Percentiles rank a stretch among this genome's conserved stretches.
These are phyloP conservation scores for Vanessa cardui DNA, from an alignment of 2,888 invertebrate genomes.

Conservation along the genomic window DNA sequence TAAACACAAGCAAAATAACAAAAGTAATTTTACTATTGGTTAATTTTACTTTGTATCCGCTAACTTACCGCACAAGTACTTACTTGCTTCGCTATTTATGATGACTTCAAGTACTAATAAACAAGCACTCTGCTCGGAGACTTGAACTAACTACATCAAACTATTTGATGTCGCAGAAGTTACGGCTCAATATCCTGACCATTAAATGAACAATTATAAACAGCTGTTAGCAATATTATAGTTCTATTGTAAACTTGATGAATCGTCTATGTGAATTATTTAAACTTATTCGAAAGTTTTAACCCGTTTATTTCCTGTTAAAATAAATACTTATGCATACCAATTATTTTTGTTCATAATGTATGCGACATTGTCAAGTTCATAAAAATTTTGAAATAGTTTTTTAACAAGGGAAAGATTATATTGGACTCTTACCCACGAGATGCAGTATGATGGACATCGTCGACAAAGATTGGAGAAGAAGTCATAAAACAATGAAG, in stretches of 20 bases:
- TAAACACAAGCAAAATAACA: no score
- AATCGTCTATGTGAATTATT: constrained; percentile 14
- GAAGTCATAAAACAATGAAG: no score
- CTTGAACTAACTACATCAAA: constrained; percentile 28
- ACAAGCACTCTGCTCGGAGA: constrained; percentile 12
- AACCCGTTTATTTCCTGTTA: neutral
- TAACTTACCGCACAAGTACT: neutral
- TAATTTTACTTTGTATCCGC: neutral
- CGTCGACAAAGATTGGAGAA: no score
- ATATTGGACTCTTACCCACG: no score
- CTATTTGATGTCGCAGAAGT: constrained; percentile 32
- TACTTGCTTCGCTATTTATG: constrained; percentile 2
- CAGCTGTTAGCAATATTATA: constrained; percentile 26
- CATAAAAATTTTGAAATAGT: no score
- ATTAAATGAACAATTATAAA: constrained; percentile 37
- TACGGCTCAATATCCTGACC: constrained; percentile 30
- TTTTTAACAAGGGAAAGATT: no score
- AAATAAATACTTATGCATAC: neutral
- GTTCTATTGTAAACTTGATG: constrained; percentile 20
- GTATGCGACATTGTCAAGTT: no score
- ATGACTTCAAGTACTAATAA: constrained; percentile 26
- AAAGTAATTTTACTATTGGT: neutral
- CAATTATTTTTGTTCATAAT: neutral
- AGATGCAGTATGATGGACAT: no score
- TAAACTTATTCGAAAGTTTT: constrained; percentile 9